Conservation (phyloP, 2,888 invertebrate genomes). For the Ametastegia equiseti region DNA sequence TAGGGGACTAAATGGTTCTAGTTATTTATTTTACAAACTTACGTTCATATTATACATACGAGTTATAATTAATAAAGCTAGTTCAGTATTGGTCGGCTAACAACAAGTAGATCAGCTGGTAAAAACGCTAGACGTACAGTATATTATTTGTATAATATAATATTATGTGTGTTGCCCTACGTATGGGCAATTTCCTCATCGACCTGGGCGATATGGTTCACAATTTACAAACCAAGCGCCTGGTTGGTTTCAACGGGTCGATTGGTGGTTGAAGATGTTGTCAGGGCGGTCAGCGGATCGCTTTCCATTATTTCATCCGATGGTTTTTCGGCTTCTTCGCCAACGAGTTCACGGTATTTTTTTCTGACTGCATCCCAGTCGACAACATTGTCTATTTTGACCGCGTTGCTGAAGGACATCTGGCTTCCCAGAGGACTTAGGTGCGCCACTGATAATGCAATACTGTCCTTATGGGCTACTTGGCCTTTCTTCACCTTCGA, state of each 20-base stretch:
- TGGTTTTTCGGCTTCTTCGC: constrained; percentile 78
- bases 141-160: background rate
- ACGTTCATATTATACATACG: constrained; percentile 23
- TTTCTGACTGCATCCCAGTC: constrained; percentile 95
- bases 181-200: background rate
- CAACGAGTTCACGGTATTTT: constrained; percentile 89
- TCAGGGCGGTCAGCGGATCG: constrained; percentile 57
- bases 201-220: background rate
- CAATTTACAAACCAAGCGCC: background rate
- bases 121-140: constrained; percentile 25
- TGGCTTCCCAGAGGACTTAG: constrained; percentile 91
- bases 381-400: constrained; percentile 91
- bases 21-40: constrained; percentile 38
- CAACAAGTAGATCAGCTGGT: constrained; percentile 31
- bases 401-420: constrained; percentile 85
- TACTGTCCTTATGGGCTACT: constrained; percentile 88
- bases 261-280: constrained; percentile 52
- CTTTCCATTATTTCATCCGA: constrained; percentile 60
- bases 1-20: background rate
- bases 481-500: constrained; percentile 92
- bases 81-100: background rate
- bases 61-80: background rate
- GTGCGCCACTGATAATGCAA: constrained; percentile 88
- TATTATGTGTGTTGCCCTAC: too few species aligned
- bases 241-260: background rate